Evolutionary conservation across 2,113 vertebrate genomes (phyloP).

Genomic region (Telmatochromis brichardi): DNA sequence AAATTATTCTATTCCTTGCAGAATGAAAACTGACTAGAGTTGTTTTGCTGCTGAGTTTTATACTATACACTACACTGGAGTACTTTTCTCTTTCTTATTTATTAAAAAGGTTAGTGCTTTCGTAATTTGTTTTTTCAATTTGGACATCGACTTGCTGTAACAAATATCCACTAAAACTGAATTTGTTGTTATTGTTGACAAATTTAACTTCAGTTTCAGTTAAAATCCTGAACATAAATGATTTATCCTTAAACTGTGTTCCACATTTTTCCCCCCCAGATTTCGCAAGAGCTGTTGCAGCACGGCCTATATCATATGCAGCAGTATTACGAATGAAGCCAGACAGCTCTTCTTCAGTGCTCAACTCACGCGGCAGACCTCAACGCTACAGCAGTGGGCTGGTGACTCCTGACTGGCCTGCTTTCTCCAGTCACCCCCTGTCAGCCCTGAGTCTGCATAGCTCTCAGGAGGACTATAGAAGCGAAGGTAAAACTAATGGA

Average conservation of each 20-base stretch:
- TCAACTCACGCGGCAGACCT: slow-evolving; percentile 74
- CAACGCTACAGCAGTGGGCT: slow-evolving; percentile 62
- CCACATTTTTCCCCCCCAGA: slow-evolving; percentile 50
- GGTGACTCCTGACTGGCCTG: slow-evolving; percentile 74
- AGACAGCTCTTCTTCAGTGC: slow-evolving; percentile 74
- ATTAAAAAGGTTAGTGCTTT: not conserved
- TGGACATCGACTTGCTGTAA: not conserved
- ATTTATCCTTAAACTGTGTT: not conserved
- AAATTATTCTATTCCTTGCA: not conserved
- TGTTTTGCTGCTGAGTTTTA: not conserved
- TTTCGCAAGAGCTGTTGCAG: slow-evolving; percentile 74
- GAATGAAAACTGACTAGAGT: not conserved
- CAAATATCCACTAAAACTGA: not conserved
- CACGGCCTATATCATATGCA: slow-evolving; percentile 79
- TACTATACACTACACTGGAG: not conserved
- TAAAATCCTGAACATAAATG: not conserved
- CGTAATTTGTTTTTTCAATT: not conserved
- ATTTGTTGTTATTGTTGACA: not conserved
- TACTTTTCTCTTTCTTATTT: not conserved
- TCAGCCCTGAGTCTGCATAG: slow-evolving; percentile 74
- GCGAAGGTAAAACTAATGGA: slow-evolving; percentile 77
- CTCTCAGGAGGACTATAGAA: slow-evolving; percentile 80
- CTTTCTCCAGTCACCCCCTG: slow-evolving; percentile 69
- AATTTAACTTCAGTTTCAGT: not conserved
- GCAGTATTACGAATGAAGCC: slow-evolving; percentile 83